Evolutionary conservation across 2,797 vertebrate species (phyloP), one percentile per base, ranked within the genome.

Genomic region (Pelodytes ibericus): DNA sequence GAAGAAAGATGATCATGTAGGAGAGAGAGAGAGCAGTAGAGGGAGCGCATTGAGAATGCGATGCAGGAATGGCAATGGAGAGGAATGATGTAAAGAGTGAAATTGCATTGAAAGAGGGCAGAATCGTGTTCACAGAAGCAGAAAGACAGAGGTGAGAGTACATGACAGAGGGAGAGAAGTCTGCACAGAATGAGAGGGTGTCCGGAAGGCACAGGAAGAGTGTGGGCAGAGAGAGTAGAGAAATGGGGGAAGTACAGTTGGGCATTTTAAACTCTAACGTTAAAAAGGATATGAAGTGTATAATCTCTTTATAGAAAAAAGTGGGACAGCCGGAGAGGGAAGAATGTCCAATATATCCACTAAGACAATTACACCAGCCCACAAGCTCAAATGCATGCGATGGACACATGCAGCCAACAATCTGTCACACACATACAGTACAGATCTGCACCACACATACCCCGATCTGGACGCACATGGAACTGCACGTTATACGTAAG

Each of bases 231-330:
- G 16, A 49, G 10, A 66, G 39, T 4, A 16, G 39, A 49, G 25
- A 36, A 16, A 64, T 8, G 61, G 16, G 11, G 36, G 11, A 83
- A 41, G 24, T 3, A 60, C 25, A 1, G 56, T 10, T 26, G 56
- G 25, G 56, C 26, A 58, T 15, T 11, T 58, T 11, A 26, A 2
- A 27, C 2, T 3, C 2, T 11, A 13, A 11, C 15, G 15, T 15
- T 26, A 58, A 29, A 49, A 29, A 5, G 24, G 56, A 27, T 58
- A 58, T n/a, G n/a, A 58, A 26, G 15, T 8, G 26, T 58, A 25
- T 58, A 26, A 58, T 29, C 11, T 26, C 24, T 29, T 58, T 27
- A 26, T 15, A n/a, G 24, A 10, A 26, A 15, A 58, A 13, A 29
- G 15, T 26, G 27, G 56, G 13, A 15, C 25, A 58, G 9, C 24